Conservation (phyloP, 37 sponge, comb jelly and placozoan species). For the Theonella swinhoei region DNA sequence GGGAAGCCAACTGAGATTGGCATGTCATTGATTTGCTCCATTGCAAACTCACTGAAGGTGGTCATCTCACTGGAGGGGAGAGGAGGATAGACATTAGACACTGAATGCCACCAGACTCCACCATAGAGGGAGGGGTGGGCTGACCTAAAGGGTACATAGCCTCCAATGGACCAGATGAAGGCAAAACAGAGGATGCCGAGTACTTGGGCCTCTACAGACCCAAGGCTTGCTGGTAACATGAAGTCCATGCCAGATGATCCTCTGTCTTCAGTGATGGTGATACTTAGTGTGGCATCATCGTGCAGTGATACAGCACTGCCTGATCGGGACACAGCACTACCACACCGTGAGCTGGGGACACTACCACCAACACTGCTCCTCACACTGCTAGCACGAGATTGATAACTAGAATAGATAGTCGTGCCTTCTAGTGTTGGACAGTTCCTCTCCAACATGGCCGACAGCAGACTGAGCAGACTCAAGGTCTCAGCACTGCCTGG, state of each 20-base stretch:
- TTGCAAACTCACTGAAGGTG: conserved; percentile 55
- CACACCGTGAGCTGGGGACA: conserved; percentile 1
- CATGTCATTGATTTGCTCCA: conserved; percentile 46
- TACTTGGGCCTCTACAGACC: conserved; percentile 31
- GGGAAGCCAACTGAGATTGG: conserved; percentile 47
- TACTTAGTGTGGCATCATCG: not conserved
- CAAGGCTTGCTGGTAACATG: conserved; percentile 11
- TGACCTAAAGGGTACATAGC: conserved; percentile 47
- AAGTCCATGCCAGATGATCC: not conserved
- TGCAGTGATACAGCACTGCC: not conserved
- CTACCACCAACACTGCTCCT: conserved; percentile 18
- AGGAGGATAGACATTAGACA: not conserved
- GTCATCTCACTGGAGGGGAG: conserved; percentile 25
- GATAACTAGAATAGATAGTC: not conserved
- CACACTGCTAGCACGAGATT: not conserved
- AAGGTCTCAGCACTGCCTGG: conserved; percentile 21
- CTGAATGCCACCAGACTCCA: too few relatives aligned
- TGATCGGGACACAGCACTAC: conserved; percentile 5
- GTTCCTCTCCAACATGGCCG: conserved; percentile 59
- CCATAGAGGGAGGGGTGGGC: not conserved
- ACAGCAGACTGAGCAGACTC: conserved; percentile 47
- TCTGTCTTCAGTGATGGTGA: not conserved
- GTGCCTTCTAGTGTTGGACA: conserved; percentile 33
- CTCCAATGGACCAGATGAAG: conserved; percentile 71
- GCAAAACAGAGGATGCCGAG: conserved; percentile 39